Evolutionary conservation across 1,140 invertebrate species (phyloP).

Genomic region (Tachypleus tridentatus): DNA sequence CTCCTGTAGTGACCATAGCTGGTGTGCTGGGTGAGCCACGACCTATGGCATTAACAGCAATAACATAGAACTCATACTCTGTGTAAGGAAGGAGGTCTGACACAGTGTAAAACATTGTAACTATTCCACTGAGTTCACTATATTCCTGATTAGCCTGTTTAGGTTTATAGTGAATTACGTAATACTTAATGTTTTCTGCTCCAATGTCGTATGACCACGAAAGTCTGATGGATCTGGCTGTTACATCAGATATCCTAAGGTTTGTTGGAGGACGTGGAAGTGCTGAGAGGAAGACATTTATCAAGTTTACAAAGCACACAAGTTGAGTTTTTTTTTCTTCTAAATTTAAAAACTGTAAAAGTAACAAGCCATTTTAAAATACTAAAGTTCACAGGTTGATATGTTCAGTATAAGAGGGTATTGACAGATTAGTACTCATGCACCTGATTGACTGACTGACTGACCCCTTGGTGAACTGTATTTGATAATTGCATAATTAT

Average conservation of each 20-base stretch:
- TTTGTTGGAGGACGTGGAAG: slow-evolving; percentile 77
- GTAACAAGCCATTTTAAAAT: too few species aligned
- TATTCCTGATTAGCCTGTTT: slow-evolving; percentile 47
- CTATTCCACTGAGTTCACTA: slow-evolving; percentile 75
- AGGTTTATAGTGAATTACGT: slow-evolving; percentile 90
- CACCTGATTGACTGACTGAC: too few species aligned
- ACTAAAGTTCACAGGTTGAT: too few species aligned
- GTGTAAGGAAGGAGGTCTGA: slow-evolving; percentile 81
- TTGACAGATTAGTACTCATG: too few species aligned
- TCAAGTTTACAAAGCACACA: too few species aligned
- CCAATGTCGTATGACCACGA: slow-evolving; percentile 76
- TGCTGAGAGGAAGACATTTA: slow-evolving; percentile 36
- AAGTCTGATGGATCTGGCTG: slow-evolving; percentile 76
- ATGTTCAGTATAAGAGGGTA: too few species aligned
- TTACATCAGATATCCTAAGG: slow-evolving; percentile 82
- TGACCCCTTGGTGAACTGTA: too few species aligned
- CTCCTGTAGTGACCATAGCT: slow-evolving; percentile 74
- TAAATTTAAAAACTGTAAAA: too few species aligned
- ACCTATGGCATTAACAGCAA: slow-evolving; percentile 86
- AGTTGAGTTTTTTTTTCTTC: too few species aligned
- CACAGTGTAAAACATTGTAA: slow-evolving; percentile 82
- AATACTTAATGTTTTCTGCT: slow-evolving; percentile 68
- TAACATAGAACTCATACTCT: slow-evolving; percentile 92
- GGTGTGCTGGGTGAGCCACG: slow-evolving; percentile 71
- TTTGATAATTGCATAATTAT: too few species aligned